Conservation (phyloP, 2,888 invertebrate genomes). For the Lasioglossum lativentre region DNA sequence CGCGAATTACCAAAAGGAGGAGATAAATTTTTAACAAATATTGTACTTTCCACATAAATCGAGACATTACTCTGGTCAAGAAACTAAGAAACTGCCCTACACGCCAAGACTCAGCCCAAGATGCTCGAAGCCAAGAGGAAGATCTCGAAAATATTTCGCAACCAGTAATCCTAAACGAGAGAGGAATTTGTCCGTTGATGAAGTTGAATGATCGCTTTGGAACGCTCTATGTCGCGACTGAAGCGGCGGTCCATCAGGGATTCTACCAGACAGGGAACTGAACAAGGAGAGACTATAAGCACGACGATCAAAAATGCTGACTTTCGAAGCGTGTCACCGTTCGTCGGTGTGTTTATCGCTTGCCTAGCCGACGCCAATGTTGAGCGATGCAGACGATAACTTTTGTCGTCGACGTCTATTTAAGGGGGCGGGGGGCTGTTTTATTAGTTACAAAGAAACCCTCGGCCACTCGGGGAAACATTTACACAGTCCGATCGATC, state of each 20-base stretch:
- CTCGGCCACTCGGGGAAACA: constrained; percentile 67
- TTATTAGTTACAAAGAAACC: constrained; percentile 65
- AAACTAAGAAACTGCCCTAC: constrained; percentile 2
- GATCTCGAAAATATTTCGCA: not conserved
- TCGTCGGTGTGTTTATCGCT: constrained; percentile 9
- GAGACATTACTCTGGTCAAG: not conserved
- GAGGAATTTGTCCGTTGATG: not conserved
- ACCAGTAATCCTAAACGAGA: not conserved
- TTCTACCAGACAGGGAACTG: not conserved
- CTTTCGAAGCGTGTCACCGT: constrained; percentile 20
- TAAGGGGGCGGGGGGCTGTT: constrained; percentile 43
- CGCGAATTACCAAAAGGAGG: not conserved
- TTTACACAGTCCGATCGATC: constrained; percentile 63
- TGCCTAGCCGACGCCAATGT: constrained; percentile 26
- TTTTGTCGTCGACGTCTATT: constrained; percentile 27
- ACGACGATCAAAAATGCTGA: constrained; percentile 28
- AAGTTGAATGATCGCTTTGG: constrained; percentile 43
- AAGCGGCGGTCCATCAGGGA: constrained; percentile 38
- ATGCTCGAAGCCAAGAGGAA: constrained; percentile 43
- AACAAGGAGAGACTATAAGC: constrained; percentile 35
- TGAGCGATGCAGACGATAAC: constrained; percentile 13
- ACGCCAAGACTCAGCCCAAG: constrained; percentile 30
- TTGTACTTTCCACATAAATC: not conserved
- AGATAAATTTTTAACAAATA: not conserved
- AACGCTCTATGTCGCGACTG: constrained; percentile 58